phyloP scores from a whole-genome alignment of 2,113 vertebrate species.

The Perca schrenkii region DNA sequence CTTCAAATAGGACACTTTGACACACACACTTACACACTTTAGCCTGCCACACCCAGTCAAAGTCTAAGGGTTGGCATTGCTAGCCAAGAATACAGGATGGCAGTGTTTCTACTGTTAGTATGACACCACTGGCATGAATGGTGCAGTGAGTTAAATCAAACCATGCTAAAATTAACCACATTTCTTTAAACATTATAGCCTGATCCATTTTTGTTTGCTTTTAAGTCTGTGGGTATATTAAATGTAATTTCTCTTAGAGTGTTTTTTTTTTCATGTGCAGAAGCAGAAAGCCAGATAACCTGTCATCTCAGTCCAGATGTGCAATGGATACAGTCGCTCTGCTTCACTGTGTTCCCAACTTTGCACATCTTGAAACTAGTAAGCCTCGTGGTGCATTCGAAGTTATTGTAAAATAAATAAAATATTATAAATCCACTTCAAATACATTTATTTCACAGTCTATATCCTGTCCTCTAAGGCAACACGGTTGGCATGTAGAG shows the following conservation, averaged over 20 bases:
- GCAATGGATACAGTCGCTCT: neutral
- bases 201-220: neutral
- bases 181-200: neutral
- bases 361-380: too few relatives aligned
- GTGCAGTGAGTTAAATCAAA: neutral
- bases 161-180: too few relatives aligned
- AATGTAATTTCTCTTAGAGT: neutral
- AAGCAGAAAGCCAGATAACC: neutral
- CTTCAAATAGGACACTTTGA: constrained; percentile 28
- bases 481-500: neutral
- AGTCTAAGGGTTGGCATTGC: constrained; percentile 28
- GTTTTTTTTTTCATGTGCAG: too few relatives aligned
- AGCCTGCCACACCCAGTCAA: constrained; percentile 60
- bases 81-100: neutral
- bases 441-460: neutral
- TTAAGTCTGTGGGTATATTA: neutral
- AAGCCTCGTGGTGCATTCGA: too few relatives aligned
- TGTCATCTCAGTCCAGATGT: constrained; percentile 9
- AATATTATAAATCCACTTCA: neutral
- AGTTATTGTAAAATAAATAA: too few relatives aligned
- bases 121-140: neutral
- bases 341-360: neutral
- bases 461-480: neutral
- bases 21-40: constrained; percentile 26
- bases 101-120: constrained; percentile 20